Base-by-base conservation (phyloP, 2,888 invertebrate genomes). In the Xylocampa areola region DNA sequence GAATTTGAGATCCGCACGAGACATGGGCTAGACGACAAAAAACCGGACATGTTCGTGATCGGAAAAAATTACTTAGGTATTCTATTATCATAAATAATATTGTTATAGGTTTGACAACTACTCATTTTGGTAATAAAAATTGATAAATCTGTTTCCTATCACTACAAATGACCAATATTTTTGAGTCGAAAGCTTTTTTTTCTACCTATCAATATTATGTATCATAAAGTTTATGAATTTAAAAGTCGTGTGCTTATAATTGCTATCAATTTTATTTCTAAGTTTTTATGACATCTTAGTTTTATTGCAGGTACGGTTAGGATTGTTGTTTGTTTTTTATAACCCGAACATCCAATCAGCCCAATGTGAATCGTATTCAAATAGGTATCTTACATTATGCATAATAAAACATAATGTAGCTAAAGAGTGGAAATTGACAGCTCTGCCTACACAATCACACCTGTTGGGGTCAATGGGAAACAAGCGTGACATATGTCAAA, bases 211-310 rank as follows among this genome's bases (percentile, higher is more conserved):
- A 17, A 27, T 27, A 63, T 39, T 54, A 41, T 39, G 55, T 45
- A 63, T 40, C 40, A 52, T 57, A 59, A 65, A 59, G 10, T 30
- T 45, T 36, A 2, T 39, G 29, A 48, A 54, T 11, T 60, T 33
- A 41, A 57, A 65, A 50, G 66, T 64, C 13, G 60, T 63, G 60
- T 69, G 49, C 49, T 50, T 54, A 65, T 79, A 83, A 82, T 80
- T 75, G 73, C 53, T 72, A 74, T 77, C 68, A 72, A 79, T 80
- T 52, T 53, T 49, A 39, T 59, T 61, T 49, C 4, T 53, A 11
- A 11, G 13, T 43, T 57, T 57, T 58, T 68, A 62, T 39, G 25
- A 13, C 32, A 45, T 58, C 29, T 13, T 39, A 19, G 29, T 61
- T 66, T 72, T 54, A 58, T 68, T 47, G 11, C 11, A 19, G 25